Evolutionary conservation across 2,888 invertebrate genomes (phyloP).

Genomic region (Pristionchus maxplancki): DNA sequence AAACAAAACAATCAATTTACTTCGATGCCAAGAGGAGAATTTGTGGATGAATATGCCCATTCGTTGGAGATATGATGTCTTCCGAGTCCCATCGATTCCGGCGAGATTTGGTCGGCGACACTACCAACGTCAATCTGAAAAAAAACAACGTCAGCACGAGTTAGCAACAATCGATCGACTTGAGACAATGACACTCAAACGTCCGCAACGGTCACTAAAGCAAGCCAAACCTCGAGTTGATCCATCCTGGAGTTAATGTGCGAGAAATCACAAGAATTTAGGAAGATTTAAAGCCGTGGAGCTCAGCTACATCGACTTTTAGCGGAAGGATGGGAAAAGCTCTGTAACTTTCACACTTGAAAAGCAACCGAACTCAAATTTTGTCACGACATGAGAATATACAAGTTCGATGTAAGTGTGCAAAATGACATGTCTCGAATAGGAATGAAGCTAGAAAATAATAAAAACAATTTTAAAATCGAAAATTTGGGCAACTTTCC

Average conservation of each 20-base stretch:
- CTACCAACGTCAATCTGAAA: conserved; percentile 63
- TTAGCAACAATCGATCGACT: conserved; percentile 21
- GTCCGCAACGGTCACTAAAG: background rate
- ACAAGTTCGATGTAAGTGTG: background rate
- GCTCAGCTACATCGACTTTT: background rate
- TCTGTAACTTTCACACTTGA: background rate
- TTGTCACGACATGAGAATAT: background rate
- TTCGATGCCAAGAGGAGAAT: background rate
- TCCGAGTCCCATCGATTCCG: conserved; percentile 49
- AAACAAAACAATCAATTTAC: background rate
- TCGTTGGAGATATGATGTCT: background rate
- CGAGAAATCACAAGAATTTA: background rate
- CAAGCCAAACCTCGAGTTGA: conserved; percentile 21
- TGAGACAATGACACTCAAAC: background rate
- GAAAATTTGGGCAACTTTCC: no score
- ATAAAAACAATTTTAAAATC: background rate
- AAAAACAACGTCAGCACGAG: background rate
- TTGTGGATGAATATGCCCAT: conserved; percentile 16
- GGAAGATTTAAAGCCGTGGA: background rate
- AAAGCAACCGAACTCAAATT: background rate
- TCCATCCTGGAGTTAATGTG: background rate
- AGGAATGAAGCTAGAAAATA: background rate
- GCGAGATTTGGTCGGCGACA: conserved; percentile 51
- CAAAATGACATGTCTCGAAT: background rate
- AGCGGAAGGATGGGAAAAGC: background rate